Percentiles rank a stretch among this genome's conserved stretches.
Conservation (phyloP, 2,888 invertebrate genomes). For the Neoscelio sp. region DNA sequence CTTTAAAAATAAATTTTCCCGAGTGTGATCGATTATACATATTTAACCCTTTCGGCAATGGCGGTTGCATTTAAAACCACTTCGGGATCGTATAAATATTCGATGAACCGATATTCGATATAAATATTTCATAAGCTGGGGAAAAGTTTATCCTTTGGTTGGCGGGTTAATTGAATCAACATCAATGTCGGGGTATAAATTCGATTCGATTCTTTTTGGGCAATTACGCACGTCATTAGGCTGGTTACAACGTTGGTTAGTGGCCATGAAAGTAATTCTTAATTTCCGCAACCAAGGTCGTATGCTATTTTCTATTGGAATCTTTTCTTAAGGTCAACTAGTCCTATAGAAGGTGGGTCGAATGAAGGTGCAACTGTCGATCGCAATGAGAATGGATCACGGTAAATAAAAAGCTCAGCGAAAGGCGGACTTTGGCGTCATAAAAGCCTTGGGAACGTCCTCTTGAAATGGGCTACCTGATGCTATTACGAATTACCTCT, state of each 20-base stretch:
- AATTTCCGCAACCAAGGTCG: constrained; percentile 15
- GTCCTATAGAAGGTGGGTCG: constrained; percentile 15
- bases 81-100: constrained; percentile 34
- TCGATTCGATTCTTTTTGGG: not conserved
- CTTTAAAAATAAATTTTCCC: no score
- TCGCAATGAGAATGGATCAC: constrained; percentile 44
- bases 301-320: constrained; percentile 1
- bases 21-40: constrained; percentile 26
- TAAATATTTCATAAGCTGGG: constrained; percentile 29
- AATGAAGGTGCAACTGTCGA: constrained; percentile 41
- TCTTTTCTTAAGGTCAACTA: constrained; percentile 20
- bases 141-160: not conserved
- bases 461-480: constrained; percentile 58
- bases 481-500: constrained; percentile 64
- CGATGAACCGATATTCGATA: constrained; percentile 6
- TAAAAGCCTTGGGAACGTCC: constrained; percentile 54
- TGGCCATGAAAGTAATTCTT: constrained; percentile 4
- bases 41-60: constrained; percentile 32
- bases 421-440: constrained; percentile 46
- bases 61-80: constrained; percentile 33
- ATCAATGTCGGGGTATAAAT: not conserved
- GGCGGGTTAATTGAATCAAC: not conserved
- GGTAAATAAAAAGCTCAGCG: constrained; percentile 49
- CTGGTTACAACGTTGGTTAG: constrained; percentile 4
- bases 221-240: not conserved